These are phyloP conservation scores for Heliocidaris erythrogramma DNA, from an alignment of 35 echinoderm and acorn worm species.

Conservation along the genomic window DNA sequence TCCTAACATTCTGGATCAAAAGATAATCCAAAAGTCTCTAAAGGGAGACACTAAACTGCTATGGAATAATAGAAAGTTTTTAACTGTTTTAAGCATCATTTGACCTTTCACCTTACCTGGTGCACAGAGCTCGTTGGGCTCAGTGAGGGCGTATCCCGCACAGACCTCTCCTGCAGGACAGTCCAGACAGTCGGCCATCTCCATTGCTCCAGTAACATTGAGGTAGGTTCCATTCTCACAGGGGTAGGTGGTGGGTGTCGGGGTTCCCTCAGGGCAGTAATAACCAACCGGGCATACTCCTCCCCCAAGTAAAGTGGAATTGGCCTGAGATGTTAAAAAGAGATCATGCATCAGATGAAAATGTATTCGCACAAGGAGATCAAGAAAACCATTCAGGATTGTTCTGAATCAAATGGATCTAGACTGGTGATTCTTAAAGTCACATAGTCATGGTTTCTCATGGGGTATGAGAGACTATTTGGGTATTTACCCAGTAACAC, in stretches of 20 bases:
- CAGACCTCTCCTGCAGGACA: conserved; percentile 84
- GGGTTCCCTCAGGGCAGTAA: conserved; percentile 77
- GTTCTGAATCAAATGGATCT: too few species aligned
- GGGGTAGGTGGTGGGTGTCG: conserved; percentile 70
- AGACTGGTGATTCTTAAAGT: too few species aligned
- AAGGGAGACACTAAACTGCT: too few species aligned
- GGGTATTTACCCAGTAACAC: too few species aligned
- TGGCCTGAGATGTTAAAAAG: conserved; percentile 37
- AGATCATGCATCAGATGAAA: background rate
- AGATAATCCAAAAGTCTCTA: too few species aligned
- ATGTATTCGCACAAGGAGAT: too few species aligned
- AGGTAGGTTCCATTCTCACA: conserved; percentile 93
- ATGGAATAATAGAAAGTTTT: too few species aligned
- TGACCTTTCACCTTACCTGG: conserved; percentile 52
- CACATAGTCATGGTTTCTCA: too few species aligned
- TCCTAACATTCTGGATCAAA: too few species aligned
- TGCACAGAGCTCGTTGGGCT: conserved; percentile 79
- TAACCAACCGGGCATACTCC: conserved; percentile 77
- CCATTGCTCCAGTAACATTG: conserved; percentile 64
- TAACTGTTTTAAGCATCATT: background rate
- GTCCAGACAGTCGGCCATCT: conserved; percentile 71
- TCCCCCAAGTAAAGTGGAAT: conserved; percentile 57
- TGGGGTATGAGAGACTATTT: too few species aligned
- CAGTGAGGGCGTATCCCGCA: conserved; percentile 63
- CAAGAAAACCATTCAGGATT: too few species aligned